A percentile compares a stretch with the other conserved stretches of the same genome.
phyloP scores from a whole-genome alignment of 2,888 invertebrate genomes.

The Chironomus tentans region DNA sequence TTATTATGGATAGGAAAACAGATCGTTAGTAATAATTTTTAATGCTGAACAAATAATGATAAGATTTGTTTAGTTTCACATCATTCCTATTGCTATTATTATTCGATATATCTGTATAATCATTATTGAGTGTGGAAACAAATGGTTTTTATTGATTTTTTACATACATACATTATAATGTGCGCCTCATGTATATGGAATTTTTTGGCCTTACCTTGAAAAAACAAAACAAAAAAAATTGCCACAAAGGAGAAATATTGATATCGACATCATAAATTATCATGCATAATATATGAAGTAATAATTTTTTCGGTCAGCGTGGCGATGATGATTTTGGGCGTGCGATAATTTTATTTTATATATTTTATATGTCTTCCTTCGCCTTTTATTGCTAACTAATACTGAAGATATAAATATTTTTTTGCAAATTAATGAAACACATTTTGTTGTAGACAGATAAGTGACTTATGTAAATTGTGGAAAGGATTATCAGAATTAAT shows the following conservation, averaged over 20 bases:
- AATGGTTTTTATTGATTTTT: neutral
- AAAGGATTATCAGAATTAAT: no score
- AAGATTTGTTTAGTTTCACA: neutral
- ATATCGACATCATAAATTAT: neutral
- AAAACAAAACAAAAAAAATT: neutral
- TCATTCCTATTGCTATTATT: neutral
- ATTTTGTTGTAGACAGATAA: no score
- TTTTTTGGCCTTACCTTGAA: neutral
- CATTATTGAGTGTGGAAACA: neutral
- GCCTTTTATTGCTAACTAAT: no score
- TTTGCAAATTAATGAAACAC: no score
- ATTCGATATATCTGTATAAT: no score
- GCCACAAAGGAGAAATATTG: neutral
- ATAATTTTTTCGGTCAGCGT: no score
- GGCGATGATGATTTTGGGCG: neutral
- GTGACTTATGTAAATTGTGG: no score
- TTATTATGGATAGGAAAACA: neutral
- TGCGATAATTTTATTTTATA: neutral
- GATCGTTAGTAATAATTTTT: neutral
- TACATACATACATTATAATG: no score
- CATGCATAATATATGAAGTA: neutral
- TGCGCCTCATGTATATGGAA: neutral
- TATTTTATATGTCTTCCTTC: no score
- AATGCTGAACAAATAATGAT: neutral
- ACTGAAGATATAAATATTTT: no score